Base-by-base conservation (phyloP, 2,888 invertebrate species). In the Plebejus anna region DNA sequence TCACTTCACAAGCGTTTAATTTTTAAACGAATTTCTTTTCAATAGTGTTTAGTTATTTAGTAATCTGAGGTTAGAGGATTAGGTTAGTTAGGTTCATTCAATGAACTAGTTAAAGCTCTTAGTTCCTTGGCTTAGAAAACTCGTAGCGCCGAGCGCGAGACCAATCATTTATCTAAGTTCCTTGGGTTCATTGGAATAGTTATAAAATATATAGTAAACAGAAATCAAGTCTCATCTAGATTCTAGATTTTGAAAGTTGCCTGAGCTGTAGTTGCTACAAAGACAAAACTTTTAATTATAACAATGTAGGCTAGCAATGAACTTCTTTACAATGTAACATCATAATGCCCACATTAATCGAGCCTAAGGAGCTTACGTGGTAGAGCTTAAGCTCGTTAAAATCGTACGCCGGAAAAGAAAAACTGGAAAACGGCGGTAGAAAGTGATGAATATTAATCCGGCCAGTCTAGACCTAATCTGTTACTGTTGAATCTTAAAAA, bases 381-480 rank as follows among this genome's bases (percentile, higher is more conserved):
- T 36, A 11, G 13, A 66, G 32, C 66, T 66, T 32, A 36, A 66
- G 66, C 13, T 66, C 13, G 28, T 66, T 66, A 2, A 32, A 66
- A 66, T 16, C 11, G 9, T 28, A 61, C 28, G 28, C 61, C 61
- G 61, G 28, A 13, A 61, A 61, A 61, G 61, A 61, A 61, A 28
- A 61, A 61, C 28, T 28, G 11, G 22, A 59, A 59, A 59, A n/a
- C n/a, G 57, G 59, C 22, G 59, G 28, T 61, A 66, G 61, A 66
- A 66, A 66, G 66, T 66, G 36, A 66, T 66, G 13, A 66, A 66
- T 66, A 66, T 66, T 66, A 66, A 32, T 66, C 5, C 13, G 22
- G 32, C 2, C 13, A 66, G 66, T 66, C 66, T 32, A 66, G 66
- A 66, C 66, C 66, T 66, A 66, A 66, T 66, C 32, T 32, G 13